Conservation (phyloP, 2,888 invertebrate genomes). For the Cyaniris semiargus region DNA sequence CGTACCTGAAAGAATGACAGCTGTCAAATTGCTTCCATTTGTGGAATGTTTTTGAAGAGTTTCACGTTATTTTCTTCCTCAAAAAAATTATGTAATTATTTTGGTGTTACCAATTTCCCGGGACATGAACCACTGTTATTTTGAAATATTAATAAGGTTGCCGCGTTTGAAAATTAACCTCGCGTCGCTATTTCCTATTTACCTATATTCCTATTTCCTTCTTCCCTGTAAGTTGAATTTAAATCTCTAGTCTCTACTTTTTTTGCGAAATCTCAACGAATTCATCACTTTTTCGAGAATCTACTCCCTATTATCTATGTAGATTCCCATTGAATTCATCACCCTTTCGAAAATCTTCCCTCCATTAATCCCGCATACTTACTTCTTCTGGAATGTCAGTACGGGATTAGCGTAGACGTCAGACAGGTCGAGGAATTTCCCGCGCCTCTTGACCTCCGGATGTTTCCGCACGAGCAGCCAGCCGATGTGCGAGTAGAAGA, state of each 20-base stretch:
- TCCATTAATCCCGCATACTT: slow-evolving; percentile 38
- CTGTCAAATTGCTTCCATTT: not conserved
- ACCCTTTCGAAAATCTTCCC: no score
- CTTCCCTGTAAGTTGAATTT: no score
- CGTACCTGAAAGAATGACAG: slow-evolving; percentile 65
- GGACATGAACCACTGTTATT: no score
- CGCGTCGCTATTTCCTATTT: no score
- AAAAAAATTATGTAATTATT: not conserved
- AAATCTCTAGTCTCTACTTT: no score
- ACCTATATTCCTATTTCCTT: no score
- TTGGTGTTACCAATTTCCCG: not conserved
- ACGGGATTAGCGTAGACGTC: slow-evolving; percentile 86
- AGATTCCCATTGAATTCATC: no score
- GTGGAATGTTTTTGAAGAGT: no score
- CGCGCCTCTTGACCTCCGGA: slow-evolving; percentile 85
- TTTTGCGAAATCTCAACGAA: no score
- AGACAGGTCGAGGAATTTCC: slow-evolving; percentile 84
- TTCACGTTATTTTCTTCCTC: not conserved
- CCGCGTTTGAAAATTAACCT: not conserved
- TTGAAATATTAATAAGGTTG: not conserved
- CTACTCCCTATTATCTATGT: no score
- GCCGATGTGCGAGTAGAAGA: slow-evolving; percentile 92
- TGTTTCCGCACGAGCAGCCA: slow-evolving; percentile 90
- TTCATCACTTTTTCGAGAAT: no score
- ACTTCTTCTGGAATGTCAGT: slow-evolving; percentile 85